Percentiles rank a stretch among this genome's conserved stretches.
phyloP scores from a whole-genome alignment of 2,113 vertebrate species.

The Fregata magnificens region DNA sequence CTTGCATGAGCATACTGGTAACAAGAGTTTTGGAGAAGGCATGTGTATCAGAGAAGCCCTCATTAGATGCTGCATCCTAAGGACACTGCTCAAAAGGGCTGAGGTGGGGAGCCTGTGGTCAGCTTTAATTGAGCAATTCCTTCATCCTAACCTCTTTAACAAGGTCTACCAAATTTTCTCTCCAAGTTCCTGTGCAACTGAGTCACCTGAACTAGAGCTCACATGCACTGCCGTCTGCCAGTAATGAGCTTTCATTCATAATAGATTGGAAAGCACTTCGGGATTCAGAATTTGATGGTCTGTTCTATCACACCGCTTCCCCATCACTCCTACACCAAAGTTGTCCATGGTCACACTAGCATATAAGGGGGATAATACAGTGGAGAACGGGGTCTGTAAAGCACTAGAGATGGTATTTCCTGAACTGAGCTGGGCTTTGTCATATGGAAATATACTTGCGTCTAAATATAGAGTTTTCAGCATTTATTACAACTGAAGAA shows the following conservation, averaged over 20 bases:
- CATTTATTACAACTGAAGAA: background rate
- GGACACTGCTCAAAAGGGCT: background rate
- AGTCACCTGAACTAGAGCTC: background rate
- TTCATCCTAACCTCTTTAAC: background rate
- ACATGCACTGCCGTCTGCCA: background rate
- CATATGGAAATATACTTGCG: background rate
- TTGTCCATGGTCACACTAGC: background rate
- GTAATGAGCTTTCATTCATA: background rate
- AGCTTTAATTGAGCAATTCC: background rate
- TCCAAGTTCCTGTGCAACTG: background rate
- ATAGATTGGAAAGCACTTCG: background rate
- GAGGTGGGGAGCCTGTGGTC: background rate
- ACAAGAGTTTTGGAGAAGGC: background rate
- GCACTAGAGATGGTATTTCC: background rate
- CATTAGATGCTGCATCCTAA: background rate
- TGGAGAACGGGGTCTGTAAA: background rate
- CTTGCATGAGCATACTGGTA: background rate
- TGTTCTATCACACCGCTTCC: background rate
- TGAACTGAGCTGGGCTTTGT: background rate
- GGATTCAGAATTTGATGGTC: background rate
- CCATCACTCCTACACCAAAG: background rate
- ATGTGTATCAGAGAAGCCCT: too few relatives aligned
- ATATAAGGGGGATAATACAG: rapidly evolving
- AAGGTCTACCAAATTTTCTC: background rate
- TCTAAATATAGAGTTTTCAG: background rate